phyloP scores from a whole-genome alignment of 2,888 invertebrate species.

The Drosophila lacicola region DNA sequence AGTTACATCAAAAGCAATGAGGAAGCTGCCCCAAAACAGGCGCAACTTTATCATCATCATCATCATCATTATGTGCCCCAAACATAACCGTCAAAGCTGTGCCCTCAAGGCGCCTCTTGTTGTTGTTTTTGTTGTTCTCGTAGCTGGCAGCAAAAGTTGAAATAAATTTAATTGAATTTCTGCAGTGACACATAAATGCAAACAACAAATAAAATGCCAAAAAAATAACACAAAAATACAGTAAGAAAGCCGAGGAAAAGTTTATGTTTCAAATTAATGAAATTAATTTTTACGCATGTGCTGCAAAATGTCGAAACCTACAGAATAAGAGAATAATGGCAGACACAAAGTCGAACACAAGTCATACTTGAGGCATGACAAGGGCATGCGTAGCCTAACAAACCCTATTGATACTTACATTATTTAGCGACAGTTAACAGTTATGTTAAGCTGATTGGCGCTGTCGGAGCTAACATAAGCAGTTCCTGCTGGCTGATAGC shows the following conservation, averaged over 20 bases:
- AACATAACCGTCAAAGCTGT: constrained; percentile 64
- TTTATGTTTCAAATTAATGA: constrained; percentile 74
- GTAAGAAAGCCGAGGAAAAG: constrained; percentile 34
- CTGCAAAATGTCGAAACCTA: constrained; percentile 32
- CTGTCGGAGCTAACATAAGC: no score
- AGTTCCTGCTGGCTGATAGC: no score
- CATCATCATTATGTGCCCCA: constrained; percentile 45
- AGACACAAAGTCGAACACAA: not conserved
- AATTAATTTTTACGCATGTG: constrained; percentile 67
- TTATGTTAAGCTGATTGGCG: no score
- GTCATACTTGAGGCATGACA: constrained; percentile 5
- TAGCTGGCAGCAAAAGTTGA: constrained; percentile 71
- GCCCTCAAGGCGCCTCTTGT: constrained; percentile 47
- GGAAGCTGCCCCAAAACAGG: constrained; percentile 32
- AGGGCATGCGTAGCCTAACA: not conserved
- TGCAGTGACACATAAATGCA: constrained; percentile 62
- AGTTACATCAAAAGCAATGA: constrained; percentile 77
- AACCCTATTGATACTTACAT: no score
- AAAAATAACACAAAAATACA: constrained; percentile 20
- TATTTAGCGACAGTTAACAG: no score
- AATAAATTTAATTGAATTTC: constrained; percentile 83
- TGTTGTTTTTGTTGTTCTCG: constrained; percentile 31
- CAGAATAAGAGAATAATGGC: not conserved
- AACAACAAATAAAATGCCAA: constrained; percentile 20
- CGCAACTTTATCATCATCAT: constrained; percentile 58